phyloP scores from a whole-genome alignment of 2,888 invertebrate genomes.

The Geophilus truncorum region DNA sequence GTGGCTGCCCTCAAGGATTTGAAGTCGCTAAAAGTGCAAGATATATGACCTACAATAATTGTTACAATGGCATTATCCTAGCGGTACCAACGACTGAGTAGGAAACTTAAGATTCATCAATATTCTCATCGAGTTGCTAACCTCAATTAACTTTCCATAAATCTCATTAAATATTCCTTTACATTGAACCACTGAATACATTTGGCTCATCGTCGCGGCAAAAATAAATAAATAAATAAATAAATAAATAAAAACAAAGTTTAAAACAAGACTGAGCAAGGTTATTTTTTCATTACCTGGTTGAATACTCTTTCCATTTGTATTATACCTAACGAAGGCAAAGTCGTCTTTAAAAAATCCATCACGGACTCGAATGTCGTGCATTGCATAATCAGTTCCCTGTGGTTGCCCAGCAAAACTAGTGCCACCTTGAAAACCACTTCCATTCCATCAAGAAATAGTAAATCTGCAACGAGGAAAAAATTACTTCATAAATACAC shows the following conservation, averaged over 20 bases:
- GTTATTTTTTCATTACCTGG: constrained; percentile 55
- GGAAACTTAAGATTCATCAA: background rate
- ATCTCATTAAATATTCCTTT: background rate
- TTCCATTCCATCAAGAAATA: constrained; percentile 84
- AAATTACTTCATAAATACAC: background rate
- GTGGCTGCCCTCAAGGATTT: constrained; percentile 2
- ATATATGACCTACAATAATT: background rate
- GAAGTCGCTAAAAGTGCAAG: background rate
- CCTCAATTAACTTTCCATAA: background rate
- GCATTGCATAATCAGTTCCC: constrained; percentile 73
- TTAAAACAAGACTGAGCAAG: too few species aligned
- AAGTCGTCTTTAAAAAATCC: constrained; percentile 77
- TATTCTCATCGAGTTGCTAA: background rate
- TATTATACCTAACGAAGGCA: constrained; percentile 52
- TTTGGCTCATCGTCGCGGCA: background rate
- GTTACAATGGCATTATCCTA: background rate
- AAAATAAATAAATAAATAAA: background rate
- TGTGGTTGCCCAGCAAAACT: constrained; percentile 75
- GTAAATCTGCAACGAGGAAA: constrained; percentile 61
- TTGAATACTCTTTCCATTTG: constrained; percentile 76
- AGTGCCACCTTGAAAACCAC: constrained; percentile 85
- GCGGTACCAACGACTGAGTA: background rate
- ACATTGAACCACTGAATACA: background rate
- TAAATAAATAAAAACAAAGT: background rate
- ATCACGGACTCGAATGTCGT: constrained; percentile 90